Base-by-base conservation (phyloP, 2,113 vertebrate genomes). In the Peromyscus maniculatus region DNA sequence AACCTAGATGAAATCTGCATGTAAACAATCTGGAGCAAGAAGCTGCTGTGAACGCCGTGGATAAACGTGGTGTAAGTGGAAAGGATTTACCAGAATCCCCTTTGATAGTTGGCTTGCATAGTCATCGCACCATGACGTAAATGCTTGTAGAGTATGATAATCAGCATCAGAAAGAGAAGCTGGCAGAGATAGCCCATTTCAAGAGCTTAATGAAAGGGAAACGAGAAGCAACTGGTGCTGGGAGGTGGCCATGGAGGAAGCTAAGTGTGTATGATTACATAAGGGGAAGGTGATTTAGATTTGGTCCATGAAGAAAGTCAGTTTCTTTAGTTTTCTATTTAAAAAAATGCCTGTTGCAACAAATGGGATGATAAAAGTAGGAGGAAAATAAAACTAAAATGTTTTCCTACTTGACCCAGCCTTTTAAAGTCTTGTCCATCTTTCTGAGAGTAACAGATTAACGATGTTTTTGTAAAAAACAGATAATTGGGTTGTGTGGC, bases 1-100 rank as follows among this genome's bases (percentile, higher is more conserved):
- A 97, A 77, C 26, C 11, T 24, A 95, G 97, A 97, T 97, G 89
- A 95, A 96, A 96, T 97, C 93, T 94, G 87, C 79, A 87, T 39
- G 82, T 93, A 96, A 96, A 97, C 87, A 96, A 90, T 95, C 89
- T 31, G 77, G 87, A 91, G 89, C 71, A 89, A 59, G 72, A 80
- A 96, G 92, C 89, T 91, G 83, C 24, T 39, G 91, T 59, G 89
- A 91, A 93, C 92, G 95, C 87, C 87, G 87, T 59, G 95, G 96
- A 97, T 96, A 89, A 96, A 97, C 89, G 96, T 79, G 33, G 93
- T 89, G 89, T 96, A 91, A 97, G 55, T 89, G 78, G 91, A 89
- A 95, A 89, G 87, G 55, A 79, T 96, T 97, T 95, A 93, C 89
- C 93, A 94, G 94, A 96, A 96, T 71, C 28, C 33, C 31, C 57